Base-by-base conservation (phyloP, 2,113 vertebrate species). In the Eurystomus gularis region DNA sequence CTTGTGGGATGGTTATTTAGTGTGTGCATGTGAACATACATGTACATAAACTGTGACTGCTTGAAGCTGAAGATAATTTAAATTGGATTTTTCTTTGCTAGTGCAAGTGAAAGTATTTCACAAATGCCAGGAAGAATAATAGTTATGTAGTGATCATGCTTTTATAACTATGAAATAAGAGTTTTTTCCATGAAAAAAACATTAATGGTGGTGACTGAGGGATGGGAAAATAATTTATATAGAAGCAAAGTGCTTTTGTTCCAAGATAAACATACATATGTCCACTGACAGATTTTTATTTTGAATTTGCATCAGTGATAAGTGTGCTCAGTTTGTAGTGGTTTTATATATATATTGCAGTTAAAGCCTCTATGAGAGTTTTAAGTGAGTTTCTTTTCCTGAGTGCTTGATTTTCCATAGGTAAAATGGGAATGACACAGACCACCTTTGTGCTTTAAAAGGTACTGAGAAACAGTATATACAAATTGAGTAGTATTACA, bases 401-500 rank as follows among this genome's bases (percentile, higher is more conserved):
- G 92, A 18, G 52, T 94, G 42, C 80, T 75, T 1, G 0, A 18
- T 75, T 91, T 91, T 83, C 61, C 65, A 15, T 94, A 84, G 77
- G 83, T 96, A 89, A 75, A 79, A 75, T 72, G 55, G 39, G 86
- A 90, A 92, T 49, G 54, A 52, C 29, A 37, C 35, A 40, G 64
- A 62, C 73, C 71, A 90, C 79, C 79, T 91, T 95, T 95, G 86
- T 94, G 71, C 89, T 70, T 82, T 40, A 35, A 42, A 91, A 94
- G 76, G 80, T 66, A 73, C 81, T 28, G 48, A 78, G 91, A 89
- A 91, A 83, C 82, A 58, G 69, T 80, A 92, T 70, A 29, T 86
- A 86, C 92, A 91, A 94, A 71, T 44, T 94, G 77, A 78, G 83
- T 81, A 94, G 86, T 93, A 78, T 86, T 91, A 94, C 82, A 94